phyloP scores from a whole-genome alignment of 2,797 vertebrate species.

The Furcifer pardalis region DNA sequence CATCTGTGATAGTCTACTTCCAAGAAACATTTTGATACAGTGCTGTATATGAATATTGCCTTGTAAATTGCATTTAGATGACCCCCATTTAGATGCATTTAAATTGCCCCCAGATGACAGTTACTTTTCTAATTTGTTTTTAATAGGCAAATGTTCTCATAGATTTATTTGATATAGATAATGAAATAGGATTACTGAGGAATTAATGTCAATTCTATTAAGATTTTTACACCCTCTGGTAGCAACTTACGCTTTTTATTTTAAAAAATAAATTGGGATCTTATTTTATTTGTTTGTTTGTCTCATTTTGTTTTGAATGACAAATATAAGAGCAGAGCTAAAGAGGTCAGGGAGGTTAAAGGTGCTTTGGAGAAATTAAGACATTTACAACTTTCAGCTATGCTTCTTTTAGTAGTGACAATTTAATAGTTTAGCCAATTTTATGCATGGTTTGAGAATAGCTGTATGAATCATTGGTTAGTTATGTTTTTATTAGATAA shows the following conservation, averaged over 20 bases:
- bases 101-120: conserved; percentile 58
- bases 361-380: conserved; percentile 46
- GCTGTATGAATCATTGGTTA: conserved; percentile 9
- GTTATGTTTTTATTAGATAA: conserved; percentile 39
- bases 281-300: conserved; percentile 66
- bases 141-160: conserved; percentile 69
- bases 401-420: conserved; percentile 50
- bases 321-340: conserved; percentile 53
- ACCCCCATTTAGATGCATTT: no score
- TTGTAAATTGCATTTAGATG: conserved; percentile 51
- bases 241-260: conserved; percentile 49
- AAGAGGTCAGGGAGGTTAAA: conserved; percentile 30
- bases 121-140: conserved; percentile 66
- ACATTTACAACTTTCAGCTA: conserved; percentile 43
- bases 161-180: conserved; percentile 75
- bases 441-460: neutral
- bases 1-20: conserved; percentile 41
- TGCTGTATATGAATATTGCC: conserved; percentile 51
- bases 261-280: conserved; percentile 50
- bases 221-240: conserved; percentile 23
- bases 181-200: conserved; percentile 70
- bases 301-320: conserved; percentile 38
- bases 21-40: conserved; percentile 40
- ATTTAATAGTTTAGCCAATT: conserved; percentile 52
- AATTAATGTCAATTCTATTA: conserved; percentile 70